Evolutionary conservation across 92 coral and sea anemone species (phyloP).

Genomic region (Phymanthus crucifer): DNA sequence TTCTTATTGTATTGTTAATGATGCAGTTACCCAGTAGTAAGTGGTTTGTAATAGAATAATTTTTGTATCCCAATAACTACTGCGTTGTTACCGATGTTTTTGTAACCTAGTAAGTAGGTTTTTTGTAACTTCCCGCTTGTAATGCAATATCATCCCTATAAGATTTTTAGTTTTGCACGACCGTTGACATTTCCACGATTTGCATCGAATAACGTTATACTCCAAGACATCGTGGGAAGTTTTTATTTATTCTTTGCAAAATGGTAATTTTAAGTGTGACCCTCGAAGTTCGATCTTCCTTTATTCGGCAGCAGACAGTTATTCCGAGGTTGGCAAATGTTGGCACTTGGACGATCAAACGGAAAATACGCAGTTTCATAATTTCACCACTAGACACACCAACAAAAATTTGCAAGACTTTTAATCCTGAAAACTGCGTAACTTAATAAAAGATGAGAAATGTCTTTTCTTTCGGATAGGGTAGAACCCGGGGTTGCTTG

Average conservation of each 20-base stretch:
- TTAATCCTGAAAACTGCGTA: not conserved
- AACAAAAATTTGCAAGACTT: not conserved
- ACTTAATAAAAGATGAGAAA: not conserved
- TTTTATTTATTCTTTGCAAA: not conserved
- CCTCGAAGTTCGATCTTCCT: too few relatives aligned
- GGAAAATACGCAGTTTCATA: not conserved
- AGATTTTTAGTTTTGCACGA: not conserved
- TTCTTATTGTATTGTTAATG: not conserved
- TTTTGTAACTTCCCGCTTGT: not conserved
- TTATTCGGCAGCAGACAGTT: too few relatives aligned
- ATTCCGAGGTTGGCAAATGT: too few relatives aligned
- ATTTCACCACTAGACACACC: not conserved
- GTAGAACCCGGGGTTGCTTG: not conserved
- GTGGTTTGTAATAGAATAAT: not conserved
- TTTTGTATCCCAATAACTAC: not conserved
- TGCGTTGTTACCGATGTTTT: not conserved
- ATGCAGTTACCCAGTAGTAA: not conserved
- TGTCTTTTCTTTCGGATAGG: not conserved
- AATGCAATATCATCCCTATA: not conserved
- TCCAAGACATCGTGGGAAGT: not conserved
- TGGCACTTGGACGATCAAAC: not conserved
- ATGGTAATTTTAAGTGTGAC: not conserved
- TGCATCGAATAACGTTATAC: not conserved
- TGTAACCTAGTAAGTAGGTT: not conserved
- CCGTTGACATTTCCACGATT: not conserved